Evolutionary conservation across 1,140 invertebrate genomes (phyloP).

Genomic region (Zaprionus vittiger): DNA sequence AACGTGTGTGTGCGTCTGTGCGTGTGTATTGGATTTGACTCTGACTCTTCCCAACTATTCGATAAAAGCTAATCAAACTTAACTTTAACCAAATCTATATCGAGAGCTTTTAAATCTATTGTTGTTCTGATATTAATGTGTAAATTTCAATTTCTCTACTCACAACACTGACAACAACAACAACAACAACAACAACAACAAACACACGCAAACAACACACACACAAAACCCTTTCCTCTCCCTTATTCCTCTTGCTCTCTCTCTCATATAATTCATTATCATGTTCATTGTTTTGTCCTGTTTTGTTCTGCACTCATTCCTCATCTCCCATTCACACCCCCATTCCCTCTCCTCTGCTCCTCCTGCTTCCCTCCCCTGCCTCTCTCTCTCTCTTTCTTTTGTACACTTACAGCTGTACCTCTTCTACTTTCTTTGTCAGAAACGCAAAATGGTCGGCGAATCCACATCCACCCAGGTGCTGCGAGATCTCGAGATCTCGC

Average conservation of each 20-base stretch:
- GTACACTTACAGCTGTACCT: conserved; percentile 84
- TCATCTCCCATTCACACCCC: conserved; percentile 25
- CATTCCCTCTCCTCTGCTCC: conserved; percentile 19
- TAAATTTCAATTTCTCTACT: conserved; percentile 80
- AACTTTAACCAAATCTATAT: conserved; percentile 49
- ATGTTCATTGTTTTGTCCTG: conserved; percentile 24
- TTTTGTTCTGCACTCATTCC: conserved; percentile 39
- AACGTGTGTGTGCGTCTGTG: conserved; percentile 22
- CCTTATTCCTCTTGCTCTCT: conserved; percentile 25
- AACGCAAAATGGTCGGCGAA: conserved; percentile 98
- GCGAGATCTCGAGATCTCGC: conserved; percentile 98
- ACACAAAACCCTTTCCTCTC: conserved; percentile 25
- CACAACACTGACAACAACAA: conserved; percentile 72
- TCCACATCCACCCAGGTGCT: conserved; percentile 99
- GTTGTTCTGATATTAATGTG: conserved; percentile 77
- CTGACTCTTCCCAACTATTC: conserved; percentile 24
- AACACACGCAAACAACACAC: conserved; percentile 30
- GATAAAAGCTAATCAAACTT: conserved; percentile 12
- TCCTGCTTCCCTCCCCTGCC: conserved; percentile 29
- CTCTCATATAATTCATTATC: conserved; percentile 11
- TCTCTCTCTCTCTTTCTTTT: conserved; percentile 60
- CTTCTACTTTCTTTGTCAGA: conserved; percentile 89
- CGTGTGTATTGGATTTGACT: conserved; percentile 24
- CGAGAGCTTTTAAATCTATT: conserved; percentile 50
- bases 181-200: conserved; percentile 12